These are phyloP conservation scores for Drosophila kepulauana DNA, from an alignment of 1,140 invertebrate genomes.

Conservation along the genomic window DNA sequence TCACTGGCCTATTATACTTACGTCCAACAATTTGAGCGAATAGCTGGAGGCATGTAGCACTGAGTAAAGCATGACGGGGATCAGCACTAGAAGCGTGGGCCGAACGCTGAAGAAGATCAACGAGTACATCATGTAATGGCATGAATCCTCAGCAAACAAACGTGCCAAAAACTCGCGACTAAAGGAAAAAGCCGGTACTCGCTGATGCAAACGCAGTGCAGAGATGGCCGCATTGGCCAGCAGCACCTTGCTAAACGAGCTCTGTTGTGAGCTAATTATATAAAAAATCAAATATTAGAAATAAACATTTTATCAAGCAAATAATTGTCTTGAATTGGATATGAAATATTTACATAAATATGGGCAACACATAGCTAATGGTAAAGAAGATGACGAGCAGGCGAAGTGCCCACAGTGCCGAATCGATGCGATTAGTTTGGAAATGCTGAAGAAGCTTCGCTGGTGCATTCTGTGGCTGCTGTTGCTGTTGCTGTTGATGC, in stretches of 20 bases:
- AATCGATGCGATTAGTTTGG: constrained; percentile 93
- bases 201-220: constrained; percentile 96
- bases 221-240: constrained; percentile 96
- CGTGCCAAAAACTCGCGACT: constrained; percentile 92
- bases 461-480: constrained; percentile 85
- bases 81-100: constrained; percentile 94
- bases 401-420: constrained; percentile 93
- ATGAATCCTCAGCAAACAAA: constrained; percentile 96
- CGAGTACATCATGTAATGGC: constrained; percentile 98
- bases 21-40: constrained; percentile 94
- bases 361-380: constrained; percentile 93
- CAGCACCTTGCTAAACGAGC: constrained; percentile 95
- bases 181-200: constrained; percentile 93
- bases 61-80: constrained; percentile 95
- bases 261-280: constrained; percentile 90
- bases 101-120: constrained; percentile 96
- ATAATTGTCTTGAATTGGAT: neutral
- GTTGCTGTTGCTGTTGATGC: constrained; percentile 45
- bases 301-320: neutral
- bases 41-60: constrained; percentile 96
- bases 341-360: constrained; percentile 91
- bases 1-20: constrained; percentile 87
- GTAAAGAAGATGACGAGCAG: constrained; percentile 93
- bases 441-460: constrained; percentile 90
- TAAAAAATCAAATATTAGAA: constrained; percentile 22